A percentile compares a stretch with the other conserved stretches of the same genome.
These are phyloP conservation scores for Tricholaema leucomelas DNA, from an alignment of 2,113 vertebrate species.

Conservation along the genomic window DNA sequence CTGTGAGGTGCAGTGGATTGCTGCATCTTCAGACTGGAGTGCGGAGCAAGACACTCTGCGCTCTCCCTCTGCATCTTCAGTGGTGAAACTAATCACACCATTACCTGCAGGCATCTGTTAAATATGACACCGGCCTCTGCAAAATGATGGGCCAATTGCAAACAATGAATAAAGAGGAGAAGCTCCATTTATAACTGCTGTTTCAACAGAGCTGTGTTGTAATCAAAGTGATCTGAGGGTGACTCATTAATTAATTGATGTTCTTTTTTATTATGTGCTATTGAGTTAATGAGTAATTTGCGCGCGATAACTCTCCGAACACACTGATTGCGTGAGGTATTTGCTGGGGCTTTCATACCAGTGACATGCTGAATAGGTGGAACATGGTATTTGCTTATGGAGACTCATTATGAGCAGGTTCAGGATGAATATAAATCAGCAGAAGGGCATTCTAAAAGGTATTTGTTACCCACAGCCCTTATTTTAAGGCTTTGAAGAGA, in stretches of 20 bases:
- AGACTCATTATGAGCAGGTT: conserved; percentile 53
- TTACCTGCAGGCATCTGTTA: conserved; percentile 71
- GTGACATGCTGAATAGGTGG: conserved; percentile 65
- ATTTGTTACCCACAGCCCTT: conserved; percentile 15
- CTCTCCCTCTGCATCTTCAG: conserved; percentile 41
- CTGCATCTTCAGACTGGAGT: not conserved
- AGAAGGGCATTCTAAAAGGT: conserved; percentile 41
- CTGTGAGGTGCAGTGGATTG: rapidly evolving
- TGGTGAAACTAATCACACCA: conserved; percentile 76
- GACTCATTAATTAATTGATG: conserved; percentile 85
- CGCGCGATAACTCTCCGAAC: conserved; percentile 82
- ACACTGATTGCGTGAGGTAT: conserved; percentile 79
- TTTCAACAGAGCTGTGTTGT: conserved; percentile 69
- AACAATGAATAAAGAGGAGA: conserved; percentile 70
- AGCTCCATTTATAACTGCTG: conserved; percentile 72
- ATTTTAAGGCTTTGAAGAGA: conserved; percentile 42
- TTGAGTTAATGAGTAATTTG: conserved; percentile 86
- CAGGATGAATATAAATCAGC: conserved; percentile 49
- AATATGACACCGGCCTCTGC: conserved; percentile 69
- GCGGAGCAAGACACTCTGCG: not conserved
- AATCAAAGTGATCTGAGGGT: conserved; percentile 79
- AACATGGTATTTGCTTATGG: conserved; percentile 55
- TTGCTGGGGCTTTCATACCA: conserved; percentile 73
- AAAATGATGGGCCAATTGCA: conserved; percentile 68
- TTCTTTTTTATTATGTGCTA: conserved; percentile 82